A percentile compares a stretch with the other conserved stretches of the same genome.
These are phyloP conservation scores for Liposcelis brunnea DNA, from an alignment of 2,888 invertebrate genomes.

Conservation along the genomic window DNA sequence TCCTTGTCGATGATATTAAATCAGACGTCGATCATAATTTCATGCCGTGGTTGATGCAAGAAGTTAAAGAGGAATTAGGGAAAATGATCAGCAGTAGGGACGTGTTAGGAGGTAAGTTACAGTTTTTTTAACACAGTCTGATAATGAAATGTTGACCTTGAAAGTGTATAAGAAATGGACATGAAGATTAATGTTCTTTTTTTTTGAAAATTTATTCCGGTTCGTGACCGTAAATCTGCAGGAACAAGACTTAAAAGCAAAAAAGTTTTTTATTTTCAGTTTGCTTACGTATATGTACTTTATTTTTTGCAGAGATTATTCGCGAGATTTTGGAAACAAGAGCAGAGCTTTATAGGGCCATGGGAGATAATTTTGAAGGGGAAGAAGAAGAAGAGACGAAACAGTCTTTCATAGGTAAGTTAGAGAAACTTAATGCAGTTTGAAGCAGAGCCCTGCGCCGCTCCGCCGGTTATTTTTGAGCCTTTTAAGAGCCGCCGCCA, in stretches of 20 bases:
- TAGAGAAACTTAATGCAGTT: no score
- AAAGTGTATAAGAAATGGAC: not conserved
- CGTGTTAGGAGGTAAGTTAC: slow-evolving; percentile 51
- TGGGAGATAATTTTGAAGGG: slow-evolving; percentile 23
- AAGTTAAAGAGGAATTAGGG: slow-evolving; percentile 65
- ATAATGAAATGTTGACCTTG: not conserved
- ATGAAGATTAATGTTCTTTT: slow-evolving; percentile 6
- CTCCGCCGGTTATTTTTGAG: no score
- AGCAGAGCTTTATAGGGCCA: slow-evolving; percentile 38
- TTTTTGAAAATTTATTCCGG: not conserved
- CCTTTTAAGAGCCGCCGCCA: no score
- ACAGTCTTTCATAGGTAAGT: no score
- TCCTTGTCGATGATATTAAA: slow-evolving; percentile 41
- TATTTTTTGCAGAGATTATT: slow-evolving; percentile 42
- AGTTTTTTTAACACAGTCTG: not conserved
- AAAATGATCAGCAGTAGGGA: slow-evolving; percentile 65
- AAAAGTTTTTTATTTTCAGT: not conserved
- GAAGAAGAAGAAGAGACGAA: slow-evolving; percentile 14
- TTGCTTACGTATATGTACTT: not conserved
- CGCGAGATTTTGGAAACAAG: slow-evolving; percentile 60
- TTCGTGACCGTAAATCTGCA: not conserved
- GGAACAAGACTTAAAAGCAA: not conserved
- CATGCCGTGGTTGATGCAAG: slow-evolving; percentile 72
- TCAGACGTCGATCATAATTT: slow-evolving; percentile 60
- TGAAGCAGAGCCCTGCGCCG: no score